Evolutionary conservation across 2,888 invertebrate species (phyloP), one percentile per base, ranked within the genome.

Genomic region (Lamellibrachia satsuma): DNA sequence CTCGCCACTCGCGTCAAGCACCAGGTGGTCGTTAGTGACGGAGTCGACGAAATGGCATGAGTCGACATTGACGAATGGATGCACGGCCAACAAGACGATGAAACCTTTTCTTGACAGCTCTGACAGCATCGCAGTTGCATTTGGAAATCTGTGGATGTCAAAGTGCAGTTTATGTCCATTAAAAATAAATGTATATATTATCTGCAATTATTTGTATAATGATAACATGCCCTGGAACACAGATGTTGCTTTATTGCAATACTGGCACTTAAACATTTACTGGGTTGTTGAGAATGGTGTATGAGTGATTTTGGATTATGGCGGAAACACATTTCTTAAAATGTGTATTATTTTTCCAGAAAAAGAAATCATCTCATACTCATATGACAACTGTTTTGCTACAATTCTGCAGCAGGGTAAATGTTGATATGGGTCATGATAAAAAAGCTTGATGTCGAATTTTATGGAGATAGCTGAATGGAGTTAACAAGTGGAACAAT

Each of bases 141-240:
- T 97, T 0, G 98, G 97, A 95, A 98, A 98, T 95, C 98, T 98
- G 8, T 96, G 96, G 52, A 97, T 96, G 94, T 98, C 97, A 93
- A 98, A 98, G 4, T 97, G 97, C 98, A 98, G 97, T 0, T 98
- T 98, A 0, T 98, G 98, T 9, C 97, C 97, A 96, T 98, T 98
- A 55, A 9, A 55, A 55, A 9, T 4, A 55, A 55, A 55, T 55
- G 39, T 39, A 39, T 39, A 39, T 39, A 39, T 39, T 39, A 39
- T 39, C 39, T 39, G 39, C 39, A 39, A 39, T 39, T 39, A 39
- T 39, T 39, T 39, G 39, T 39, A 39, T 39, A 39, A 39, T 39
- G 39, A 39, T 39, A 39, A 39, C 75, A 3, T 75, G 22, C 22
- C 75, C 3, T 22, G 15, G 15, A 75, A 15, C 75, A 75, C 15